phyloP scores from a whole-genome alignment of 2,113 vertebrate species.

The Lamprologus speciosus region DNA sequence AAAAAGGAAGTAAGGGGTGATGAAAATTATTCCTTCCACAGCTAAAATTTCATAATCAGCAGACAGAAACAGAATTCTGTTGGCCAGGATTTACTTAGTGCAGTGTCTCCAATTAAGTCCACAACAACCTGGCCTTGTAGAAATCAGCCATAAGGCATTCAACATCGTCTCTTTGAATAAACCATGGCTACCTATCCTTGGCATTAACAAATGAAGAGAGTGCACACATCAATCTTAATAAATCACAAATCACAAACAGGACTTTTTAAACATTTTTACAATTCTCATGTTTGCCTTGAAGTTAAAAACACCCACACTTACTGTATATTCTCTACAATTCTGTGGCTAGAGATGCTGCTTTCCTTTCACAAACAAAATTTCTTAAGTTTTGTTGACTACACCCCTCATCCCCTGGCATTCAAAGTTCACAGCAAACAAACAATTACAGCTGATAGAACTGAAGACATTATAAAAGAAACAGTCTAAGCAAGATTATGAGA shows the following conservation, averaged over 20 bases:
- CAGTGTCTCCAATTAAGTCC: neutral
- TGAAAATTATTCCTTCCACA: neutral
- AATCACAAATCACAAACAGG: neutral
- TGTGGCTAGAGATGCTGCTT: neutral
- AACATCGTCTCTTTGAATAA: conserved; percentile 48
- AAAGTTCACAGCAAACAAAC: neutral
- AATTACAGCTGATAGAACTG: neutral
- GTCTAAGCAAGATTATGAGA: neutral
- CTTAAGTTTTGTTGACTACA: neutral
- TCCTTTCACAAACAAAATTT: neutral
- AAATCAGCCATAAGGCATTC: conserved; percentile 32
- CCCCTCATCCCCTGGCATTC: neutral
- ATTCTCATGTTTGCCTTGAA: neutral
- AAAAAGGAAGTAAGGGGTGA: neutral
- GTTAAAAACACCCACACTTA: neutral
- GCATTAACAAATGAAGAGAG: conserved; percentile 11
- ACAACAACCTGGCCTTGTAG: neutral
- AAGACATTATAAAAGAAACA: neutral
- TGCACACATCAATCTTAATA: neutral
- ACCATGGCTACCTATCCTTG: conserved; percentile 14
- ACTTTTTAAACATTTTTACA: neutral
- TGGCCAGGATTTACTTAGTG: neutral
- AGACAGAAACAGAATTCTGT: neutral
- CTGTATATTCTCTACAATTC: neutral
- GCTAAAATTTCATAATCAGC: neutral